Evolutionary conservation across 1,140 invertebrate genomes (phyloP).

Genomic region (Platyscapa corneri): DNA sequence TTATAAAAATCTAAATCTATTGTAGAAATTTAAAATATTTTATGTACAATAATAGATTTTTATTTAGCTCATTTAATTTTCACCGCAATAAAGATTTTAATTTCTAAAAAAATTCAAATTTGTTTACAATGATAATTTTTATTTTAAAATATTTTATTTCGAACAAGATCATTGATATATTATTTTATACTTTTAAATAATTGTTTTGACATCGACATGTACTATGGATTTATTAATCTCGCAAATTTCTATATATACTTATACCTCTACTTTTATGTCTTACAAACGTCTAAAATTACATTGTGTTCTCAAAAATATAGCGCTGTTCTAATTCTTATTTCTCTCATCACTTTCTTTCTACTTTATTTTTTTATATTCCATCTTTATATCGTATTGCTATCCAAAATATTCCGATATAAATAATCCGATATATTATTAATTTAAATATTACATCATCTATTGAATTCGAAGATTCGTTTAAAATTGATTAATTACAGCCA

Average conservation of each 20-base stretch:
- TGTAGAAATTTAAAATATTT: no score
- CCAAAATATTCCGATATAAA: not conserved
- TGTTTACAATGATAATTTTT: no score
- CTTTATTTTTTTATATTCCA: not conserved
- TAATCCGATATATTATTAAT: constrained; percentile 45
- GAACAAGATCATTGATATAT: no score
- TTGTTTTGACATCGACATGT: no score
- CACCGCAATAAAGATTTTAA: no score
- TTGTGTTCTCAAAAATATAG: constrained; percentile 74
- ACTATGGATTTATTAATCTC: constrained; percentile 60
- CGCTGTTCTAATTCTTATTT: constrained; percentile 59
- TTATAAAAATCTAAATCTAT: no score
- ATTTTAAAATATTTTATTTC: no score
- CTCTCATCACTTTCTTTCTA: constrained; percentile 41
- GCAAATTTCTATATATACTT: constrained; percentile 59
- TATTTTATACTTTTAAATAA: no score
- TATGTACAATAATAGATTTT: no score
- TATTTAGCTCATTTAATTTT: no score
- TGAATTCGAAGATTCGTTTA: constrained; percentile 15
- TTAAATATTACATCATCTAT: constrained; percentile 30
- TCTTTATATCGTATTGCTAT: not conserved
- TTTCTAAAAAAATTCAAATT: no score
- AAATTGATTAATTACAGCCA: constrained; percentile 10
- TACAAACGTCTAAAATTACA: constrained; percentile 73
- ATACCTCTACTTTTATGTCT: not conserved